A percentile compares a stretch with the other conserved stretches of the same genome.
Evolutionary conservation across 2,113 vertebrate species (phyloP).

Genomic region (Mesocricetus auratus): DNA sequence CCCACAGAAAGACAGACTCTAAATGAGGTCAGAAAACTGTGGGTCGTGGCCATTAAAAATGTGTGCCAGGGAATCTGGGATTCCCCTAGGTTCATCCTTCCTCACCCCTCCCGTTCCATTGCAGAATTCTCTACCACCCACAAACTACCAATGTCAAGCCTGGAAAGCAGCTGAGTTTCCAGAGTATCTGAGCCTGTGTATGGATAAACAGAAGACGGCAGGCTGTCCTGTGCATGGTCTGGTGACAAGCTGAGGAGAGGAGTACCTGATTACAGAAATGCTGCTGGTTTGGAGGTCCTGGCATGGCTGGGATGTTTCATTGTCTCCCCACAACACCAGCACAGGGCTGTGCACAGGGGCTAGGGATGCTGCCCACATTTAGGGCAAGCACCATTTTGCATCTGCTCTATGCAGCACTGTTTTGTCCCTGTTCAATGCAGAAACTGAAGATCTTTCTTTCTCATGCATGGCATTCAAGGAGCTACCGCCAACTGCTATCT

Average conservation of each 20-base stretch:
- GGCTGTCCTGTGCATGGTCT: neutral
- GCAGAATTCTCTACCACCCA: neutral
- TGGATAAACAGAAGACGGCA: neutral
- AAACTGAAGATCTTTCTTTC: neutral
- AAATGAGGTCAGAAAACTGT: neutral
- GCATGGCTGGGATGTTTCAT: neutral
- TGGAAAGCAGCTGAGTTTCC: neutral
- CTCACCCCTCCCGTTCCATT: fast-evolving
- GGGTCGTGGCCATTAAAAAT: neutral
- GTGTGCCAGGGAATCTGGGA: neutral
- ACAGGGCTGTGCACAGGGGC: neutral
- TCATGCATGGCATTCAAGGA: neutral
- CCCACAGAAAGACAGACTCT: neutral
- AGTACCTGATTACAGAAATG: fast-evolving
- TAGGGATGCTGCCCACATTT: neutral
- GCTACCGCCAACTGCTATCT: fast-evolving
- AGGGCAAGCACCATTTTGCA: fast-evolving
- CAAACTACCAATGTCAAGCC: neutral
- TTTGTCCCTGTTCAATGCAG: fast-evolving
- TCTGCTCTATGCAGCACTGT: neutral
- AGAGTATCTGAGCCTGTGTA: neutral
- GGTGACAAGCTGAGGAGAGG: neutral
- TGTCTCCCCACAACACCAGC: neutral
- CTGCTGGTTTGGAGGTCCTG: fast-evolving
- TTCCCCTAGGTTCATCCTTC: neutral